Percentiles rank a stretch among this genome's conserved stretches.
These are phyloP conservation scores for Choloepus hoffmanni DNA, from an alignment of 2,113 vertebrate species.

Conservation along the genomic window DNA sequence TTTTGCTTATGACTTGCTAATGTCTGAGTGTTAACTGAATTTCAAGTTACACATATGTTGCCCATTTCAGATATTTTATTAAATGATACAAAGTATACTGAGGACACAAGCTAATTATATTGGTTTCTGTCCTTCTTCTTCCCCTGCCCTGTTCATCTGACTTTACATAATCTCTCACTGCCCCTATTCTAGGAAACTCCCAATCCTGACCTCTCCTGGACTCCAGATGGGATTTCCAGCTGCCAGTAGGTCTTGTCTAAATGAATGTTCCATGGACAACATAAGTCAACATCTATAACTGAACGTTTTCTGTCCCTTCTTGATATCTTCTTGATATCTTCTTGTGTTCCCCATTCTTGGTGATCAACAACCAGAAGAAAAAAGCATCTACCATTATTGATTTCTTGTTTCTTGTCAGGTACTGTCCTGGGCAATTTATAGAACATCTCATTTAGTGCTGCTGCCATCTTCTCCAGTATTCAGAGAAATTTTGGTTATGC, in stretches of 20 bases:
- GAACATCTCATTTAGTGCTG: background rate
- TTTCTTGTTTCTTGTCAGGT: background rate
- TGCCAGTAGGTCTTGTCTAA: background rate
- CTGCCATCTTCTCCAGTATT: background rate
- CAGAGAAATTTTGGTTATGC: background rate
- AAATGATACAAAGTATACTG: background rate
- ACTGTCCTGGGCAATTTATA: background rate
- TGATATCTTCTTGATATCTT: background rate
- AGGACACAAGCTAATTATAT: background rate
- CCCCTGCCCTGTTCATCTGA: background rate
- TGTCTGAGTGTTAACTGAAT: slow-evolving; percentile 49
- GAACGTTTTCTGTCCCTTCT: background rate
- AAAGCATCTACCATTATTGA: background rate
- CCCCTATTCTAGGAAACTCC: background rate
- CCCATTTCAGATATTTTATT: background rate
- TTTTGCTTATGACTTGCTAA: slow-evolving; percentile 41
- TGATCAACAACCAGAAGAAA: background rate
- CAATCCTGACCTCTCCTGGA: background rate
- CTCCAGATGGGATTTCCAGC: background rate
- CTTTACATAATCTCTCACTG: background rate
- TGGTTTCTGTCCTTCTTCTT: background rate
- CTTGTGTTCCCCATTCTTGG: background rate
- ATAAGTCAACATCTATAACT: background rate
- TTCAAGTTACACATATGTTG: background rate
- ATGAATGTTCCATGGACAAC: background rate